Evolutionary conservation across 2,113 vertebrate genomes (phyloP).

Genomic region (Sander lucioperca): DNA sequence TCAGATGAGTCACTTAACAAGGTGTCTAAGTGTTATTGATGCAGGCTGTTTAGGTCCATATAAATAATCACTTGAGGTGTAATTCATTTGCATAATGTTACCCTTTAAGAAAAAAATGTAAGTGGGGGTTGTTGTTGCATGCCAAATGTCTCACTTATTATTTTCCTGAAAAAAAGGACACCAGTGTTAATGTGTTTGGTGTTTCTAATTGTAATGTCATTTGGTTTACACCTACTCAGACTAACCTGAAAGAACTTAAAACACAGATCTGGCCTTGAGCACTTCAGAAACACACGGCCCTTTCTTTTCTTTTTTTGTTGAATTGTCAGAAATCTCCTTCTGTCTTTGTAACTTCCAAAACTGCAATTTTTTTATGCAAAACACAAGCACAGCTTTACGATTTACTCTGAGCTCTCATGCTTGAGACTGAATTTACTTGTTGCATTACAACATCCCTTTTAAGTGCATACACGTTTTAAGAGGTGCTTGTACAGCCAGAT

Average conservation of each 20-base stretch:
- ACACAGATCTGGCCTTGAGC: slow-evolving; percentile 14
- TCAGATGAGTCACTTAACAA: slow-evolving; percentile 41
- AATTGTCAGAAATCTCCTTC: slow-evolving; percentile 3
- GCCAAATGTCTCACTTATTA: slow-evolving; percentile 45
- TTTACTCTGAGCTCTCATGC: slow-evolving; percentile 2
- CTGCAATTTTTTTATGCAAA: slow-evolving; percentile 24
- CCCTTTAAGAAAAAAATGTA: slow-evolving; percentile 35
- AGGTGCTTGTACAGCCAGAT: background rate
- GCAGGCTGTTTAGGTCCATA: slow-evolving; percentile 22
- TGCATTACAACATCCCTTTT: slow-evolving; percentile 32
- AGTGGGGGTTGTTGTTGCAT: background rate
- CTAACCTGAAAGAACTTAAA: slow-evolving; percentile 21
- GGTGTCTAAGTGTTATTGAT: slow-evolving; percentile 19
- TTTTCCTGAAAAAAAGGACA: slow-evolving; percentile 44
- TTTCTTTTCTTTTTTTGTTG: background rate
- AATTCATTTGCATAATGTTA: slow-evolving; percentile 68
- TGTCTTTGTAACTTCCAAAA: slow-evolving; percentile 1
- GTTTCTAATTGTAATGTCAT: slow-evolving; percentile 52
- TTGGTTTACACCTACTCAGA: slow-evolving; percentile 45
- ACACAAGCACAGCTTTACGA: slow-evolving; percentile 16
- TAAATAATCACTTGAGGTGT: slow-evolving; percentile 50
- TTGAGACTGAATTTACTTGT: slow-evolving; percentile 10
- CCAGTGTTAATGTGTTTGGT: slow-evolving; percentile 42
- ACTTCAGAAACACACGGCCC: background rate
- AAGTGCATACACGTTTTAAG: slow-evolving; percentile 22